Evolutionary conservation across 1,140 invertebrate genomes (phyloP), one percentile per base, ranked within the genome.

Genomic region (Leptopilina clavipes): DNA sequence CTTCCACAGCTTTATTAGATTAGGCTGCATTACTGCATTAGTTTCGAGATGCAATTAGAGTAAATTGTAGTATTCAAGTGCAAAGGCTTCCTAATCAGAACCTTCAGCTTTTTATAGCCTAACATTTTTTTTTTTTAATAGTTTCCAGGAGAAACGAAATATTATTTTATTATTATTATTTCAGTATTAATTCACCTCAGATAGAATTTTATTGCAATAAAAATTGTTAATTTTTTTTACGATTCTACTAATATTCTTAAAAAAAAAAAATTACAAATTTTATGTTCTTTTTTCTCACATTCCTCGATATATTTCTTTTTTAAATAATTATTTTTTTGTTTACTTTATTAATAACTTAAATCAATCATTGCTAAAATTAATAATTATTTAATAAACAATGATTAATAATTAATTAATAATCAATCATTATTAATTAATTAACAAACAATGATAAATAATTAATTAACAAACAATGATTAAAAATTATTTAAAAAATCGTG

Each of bases 11-110:
- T 37, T 6, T 31, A 31, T 65, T 65, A n/a, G 22, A 65, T 65
- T 65, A 65, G 19, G 22, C 56, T 65, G 56, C 56, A 65, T 65
- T 65, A 65, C 56, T 65, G 56, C 56, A 65, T 65, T 65, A 65
- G 56, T 25, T 65, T 65, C 22, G 19, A 65, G 56, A 65, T 25
- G 56, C 19, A 31, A 65, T 65, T 65, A 65, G 56, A 25, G 56
- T 31, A 65, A 25, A 65, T 65, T 65, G 22, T 65, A 65, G 19
- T 65, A 65, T 25, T 65, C 56, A 65, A 65, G 56, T 65, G 56
- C 14, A 31, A 65, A 65, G 22, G 22, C 11, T 52, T 52, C 56
- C 19, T 65, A 65, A 65, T 65, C 56, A 65, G 22, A 65, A 59
- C 56, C 56, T 59, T 59, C 19, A 59, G 56, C 22, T 25, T 59